Conservation (phyloP, 2,888 invertebrate genomes). For the Scaeva pyrastri region DNA sequence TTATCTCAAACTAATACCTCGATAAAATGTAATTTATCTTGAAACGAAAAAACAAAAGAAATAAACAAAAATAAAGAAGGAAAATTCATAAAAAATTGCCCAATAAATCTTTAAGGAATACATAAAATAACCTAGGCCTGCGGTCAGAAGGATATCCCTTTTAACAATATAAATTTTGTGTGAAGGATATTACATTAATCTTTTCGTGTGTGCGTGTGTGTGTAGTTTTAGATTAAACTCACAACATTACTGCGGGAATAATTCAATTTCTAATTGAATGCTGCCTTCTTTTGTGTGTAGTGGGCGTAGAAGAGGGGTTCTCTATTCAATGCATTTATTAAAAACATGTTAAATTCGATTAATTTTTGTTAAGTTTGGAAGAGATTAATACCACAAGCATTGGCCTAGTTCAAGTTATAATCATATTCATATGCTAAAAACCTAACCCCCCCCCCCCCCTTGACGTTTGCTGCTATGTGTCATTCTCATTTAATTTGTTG, state of each 20-base stretch:
- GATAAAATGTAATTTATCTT: constrained; percentile 73
- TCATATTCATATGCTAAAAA: too few relatives aligned
- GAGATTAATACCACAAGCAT: too few relatives aligned
- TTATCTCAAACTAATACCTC: constrained; percentile 65
- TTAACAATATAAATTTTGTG: constrained; percentile 12
- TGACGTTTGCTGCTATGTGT: too few relatives aligned
- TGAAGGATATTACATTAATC: constrained; percentile 68
- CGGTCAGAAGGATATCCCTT: constrained; percentile 54
- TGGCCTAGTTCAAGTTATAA: too few relatives aligned
- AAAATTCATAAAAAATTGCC: constrained; percentile 76
- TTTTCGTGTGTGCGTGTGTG: neutral
- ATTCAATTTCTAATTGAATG: constrained; percentile 68
- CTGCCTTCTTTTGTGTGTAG: neutral
- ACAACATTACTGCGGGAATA: constrained; percentile 38
- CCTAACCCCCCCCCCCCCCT: too few relatives aligned
- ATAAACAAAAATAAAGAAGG: constrained; percentile 67
- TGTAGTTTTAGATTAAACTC: neutral
- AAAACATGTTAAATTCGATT: constrained; percentile 26
- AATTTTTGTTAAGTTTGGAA: neutral
- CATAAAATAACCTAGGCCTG: constrained; percentile 64
- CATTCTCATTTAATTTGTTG: too few relatives aligned
- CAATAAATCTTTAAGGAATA: constrained; percentile 76
- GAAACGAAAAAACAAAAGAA: constrained; percentile 71
- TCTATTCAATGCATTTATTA: constrained; percentile 33
- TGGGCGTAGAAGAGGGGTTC: neutral